phyloP scores from a whole-genome alignment of 2,888 invertebrate genomes.

The Venustoraphidia nigricollis region DNA sequence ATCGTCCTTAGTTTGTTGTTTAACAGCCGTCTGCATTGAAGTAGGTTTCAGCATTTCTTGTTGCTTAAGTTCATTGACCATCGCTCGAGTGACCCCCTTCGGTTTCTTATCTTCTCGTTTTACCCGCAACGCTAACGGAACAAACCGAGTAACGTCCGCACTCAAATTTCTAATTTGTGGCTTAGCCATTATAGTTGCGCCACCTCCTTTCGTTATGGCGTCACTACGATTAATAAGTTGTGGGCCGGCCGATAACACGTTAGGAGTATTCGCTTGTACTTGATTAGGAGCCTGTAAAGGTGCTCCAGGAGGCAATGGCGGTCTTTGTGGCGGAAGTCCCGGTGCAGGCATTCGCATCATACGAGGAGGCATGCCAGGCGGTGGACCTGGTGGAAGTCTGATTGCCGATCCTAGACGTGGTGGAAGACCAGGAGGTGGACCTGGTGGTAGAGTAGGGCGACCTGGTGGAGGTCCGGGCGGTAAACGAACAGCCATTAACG shows the following conservation, averaged over 20 bases:
- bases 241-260: constrained; percentile 68
- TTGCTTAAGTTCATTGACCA: constrained; percentile 35
- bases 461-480: constrained; percentile 41
- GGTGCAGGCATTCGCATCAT: constrained; percentile 32
- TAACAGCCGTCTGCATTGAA: constrained; percentile 25
- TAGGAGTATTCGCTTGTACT: constrained; percentile 35
- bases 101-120: constrained; percentile 68
- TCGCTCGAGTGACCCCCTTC: constrained; percentile 36
- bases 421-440: constrained; percentile 45
- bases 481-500: constrained; percentile 29
- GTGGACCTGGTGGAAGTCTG: constrained; percentile 49
- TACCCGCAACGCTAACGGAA: constrained; percentile 82
- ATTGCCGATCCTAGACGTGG: constrained; percentile 44
- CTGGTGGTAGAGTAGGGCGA: constrained; percentile 32
- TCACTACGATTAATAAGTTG: constrained; percentile 63
- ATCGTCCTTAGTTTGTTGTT: constrained; percentile 75
- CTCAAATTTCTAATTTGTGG: constrained; percentile 89
- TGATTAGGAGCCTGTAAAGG: constrained; percentile 13
- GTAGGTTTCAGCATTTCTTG: constrained; percentile 26
- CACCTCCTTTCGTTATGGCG: constrained; percentile 39
- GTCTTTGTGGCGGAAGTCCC: constrained; percentile 32
- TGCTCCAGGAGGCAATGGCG: constrained; percentile 7
- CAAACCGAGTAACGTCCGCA: constrained; percentile 89
- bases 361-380: constrained; percentile 40
- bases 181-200: constrained; percentile 85